Percentiles rank a stretch among this genome's conserved stretches.
phyloP scores from a whole-genome alignment of 1,140 invertebrate species.

The Conus ventricosus region DNA sequence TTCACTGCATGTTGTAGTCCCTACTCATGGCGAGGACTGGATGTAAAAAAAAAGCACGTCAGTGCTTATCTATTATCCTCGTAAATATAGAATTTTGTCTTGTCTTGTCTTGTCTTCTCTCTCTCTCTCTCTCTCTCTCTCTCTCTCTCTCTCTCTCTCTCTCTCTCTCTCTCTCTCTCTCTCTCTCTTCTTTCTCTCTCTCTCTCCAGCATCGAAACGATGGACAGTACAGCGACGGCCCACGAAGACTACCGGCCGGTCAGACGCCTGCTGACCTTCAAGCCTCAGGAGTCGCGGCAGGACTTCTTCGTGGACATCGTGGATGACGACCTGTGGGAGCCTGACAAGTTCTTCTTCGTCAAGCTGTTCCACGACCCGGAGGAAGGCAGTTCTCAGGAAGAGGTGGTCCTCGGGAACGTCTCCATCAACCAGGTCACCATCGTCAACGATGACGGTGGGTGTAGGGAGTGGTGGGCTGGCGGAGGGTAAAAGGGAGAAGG shows the following conservation, averaged over 20 bases:
- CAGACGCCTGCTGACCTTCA: conserved; percentile 79
- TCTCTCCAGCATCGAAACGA: conserved; percentile 77
- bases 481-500: too few species aligned
- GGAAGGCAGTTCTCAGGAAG: conserved; percentile 58
- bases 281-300: conserved; percentile 77
- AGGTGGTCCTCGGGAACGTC: conserved; percentile 74
- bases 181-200: too few species aligned
- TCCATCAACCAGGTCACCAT: conserved; percentile 82
- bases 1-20: too few species aligned
- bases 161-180: too few species aligned
- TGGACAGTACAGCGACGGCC: conserved; percentile 80
- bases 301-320: conserved; percentile 79
- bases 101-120: too few species aligned
- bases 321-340: conserved; percentile 82
- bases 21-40: too few species aligned
- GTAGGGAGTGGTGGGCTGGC: too few species aligned
- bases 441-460: conserved; percentile 81
- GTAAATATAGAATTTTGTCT: too few species aligned
- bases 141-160: too few species aligned
- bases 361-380: conserved; percentile 75
- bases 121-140: too few species aligned
- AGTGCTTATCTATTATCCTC: too few species aligned
- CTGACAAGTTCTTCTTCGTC: conserved; percentile 82
- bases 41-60: too few species aligned
- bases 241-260: conserved; percentile 79